Conservation (phyloP, 2,888 invertebrate genomes). For the Lissonota sp. region DNA sequence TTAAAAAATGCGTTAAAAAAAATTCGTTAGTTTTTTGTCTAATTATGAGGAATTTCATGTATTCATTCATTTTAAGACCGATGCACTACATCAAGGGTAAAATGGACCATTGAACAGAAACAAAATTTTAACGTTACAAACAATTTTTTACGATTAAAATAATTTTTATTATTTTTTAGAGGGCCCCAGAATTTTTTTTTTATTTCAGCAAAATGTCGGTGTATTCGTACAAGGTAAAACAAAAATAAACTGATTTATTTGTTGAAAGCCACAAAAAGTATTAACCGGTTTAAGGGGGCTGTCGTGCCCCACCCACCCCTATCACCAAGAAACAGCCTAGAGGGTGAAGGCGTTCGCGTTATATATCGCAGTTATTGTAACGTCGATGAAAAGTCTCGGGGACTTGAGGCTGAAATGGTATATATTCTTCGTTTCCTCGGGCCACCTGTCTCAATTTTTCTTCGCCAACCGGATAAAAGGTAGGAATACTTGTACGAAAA, state of each 20-base stretch:
- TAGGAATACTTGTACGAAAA: constrained; percentile 34
- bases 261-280: too few relatives aligned
- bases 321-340: constrained; percentile 74
- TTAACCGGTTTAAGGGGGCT: too few relatives aligned
- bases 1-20: too few relatives aligned
- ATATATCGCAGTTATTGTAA: constrained; percentile 79
- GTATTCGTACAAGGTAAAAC: not conserved
- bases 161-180: too few relatives aligned
- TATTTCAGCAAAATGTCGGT: not conserved
- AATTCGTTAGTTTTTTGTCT: too few relatives aligned
- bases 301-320: constrained; percentile 71
- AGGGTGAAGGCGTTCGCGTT: constrained; percentile 49
- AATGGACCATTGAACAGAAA: too few relatives aligned
- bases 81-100: too few relatives aligned
- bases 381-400: constrained; percentile 76
- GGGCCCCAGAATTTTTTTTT: not conserved
- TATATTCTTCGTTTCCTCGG: constrained; percentile 60
- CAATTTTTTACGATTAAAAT: too few relatives aligned
- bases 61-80: too few relatives aligned
- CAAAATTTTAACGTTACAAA: too few relatives aligned
- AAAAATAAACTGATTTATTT: too few relatives aligned
- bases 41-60: too few relatives aligned
- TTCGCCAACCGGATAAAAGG: constrained; percentile 47
- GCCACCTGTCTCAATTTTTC: constrained; percentile 60
- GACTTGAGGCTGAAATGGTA: constrained; percentile 70